Evolutionary conservation across 2,888 invertebrate genomes (phyloP).

Genomic region (Panopea generosa): DNA sequence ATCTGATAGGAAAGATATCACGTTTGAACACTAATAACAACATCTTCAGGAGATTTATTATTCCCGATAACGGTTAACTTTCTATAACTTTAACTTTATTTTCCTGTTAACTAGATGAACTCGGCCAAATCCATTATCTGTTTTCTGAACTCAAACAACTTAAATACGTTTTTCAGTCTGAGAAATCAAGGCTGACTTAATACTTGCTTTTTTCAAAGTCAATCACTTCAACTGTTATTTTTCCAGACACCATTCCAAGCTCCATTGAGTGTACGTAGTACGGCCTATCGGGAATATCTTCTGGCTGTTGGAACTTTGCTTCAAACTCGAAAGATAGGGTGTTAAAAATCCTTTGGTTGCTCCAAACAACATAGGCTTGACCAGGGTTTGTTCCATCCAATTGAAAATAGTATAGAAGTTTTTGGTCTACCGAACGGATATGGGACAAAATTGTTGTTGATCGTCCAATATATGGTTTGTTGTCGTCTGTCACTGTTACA

Average conservation of each 20-base stretch:
- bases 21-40: too few species aligned
- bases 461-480: constrained; percentile 32
- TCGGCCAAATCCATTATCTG: too few species aligned
- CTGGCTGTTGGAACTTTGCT: constrained; percentile 15
- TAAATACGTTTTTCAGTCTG: too few species aligned
- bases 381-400: constrained; percentile 36
- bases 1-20: too few species aligned
- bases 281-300: constrained; percentile 32
- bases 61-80: too few species aligned
- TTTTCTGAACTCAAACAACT: too few species aligned
- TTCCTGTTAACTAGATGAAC: too few species aligned
- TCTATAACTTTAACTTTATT: too few species aligned
- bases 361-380: constrained; percentile 2
- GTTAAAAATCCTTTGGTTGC: constrained; percentile 48
- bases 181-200: too few species aligned
- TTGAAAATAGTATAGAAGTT: constrained; percentile 16
- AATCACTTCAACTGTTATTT: constrained; percentile 1
- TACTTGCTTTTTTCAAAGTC: background rate
- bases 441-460: constrained; percentile 27
- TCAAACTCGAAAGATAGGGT: constrained; percentile 39
- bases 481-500: constrained; percentile 3
- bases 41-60: too few species aligned
- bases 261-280: constrained; percentile 33
- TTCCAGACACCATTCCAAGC: constrained; percentile 32
- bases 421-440: constrained; percentile 15